Conservation (phyloP, 2,797 vertebrate species). For the Myiotriccus ornatus region DNA sequence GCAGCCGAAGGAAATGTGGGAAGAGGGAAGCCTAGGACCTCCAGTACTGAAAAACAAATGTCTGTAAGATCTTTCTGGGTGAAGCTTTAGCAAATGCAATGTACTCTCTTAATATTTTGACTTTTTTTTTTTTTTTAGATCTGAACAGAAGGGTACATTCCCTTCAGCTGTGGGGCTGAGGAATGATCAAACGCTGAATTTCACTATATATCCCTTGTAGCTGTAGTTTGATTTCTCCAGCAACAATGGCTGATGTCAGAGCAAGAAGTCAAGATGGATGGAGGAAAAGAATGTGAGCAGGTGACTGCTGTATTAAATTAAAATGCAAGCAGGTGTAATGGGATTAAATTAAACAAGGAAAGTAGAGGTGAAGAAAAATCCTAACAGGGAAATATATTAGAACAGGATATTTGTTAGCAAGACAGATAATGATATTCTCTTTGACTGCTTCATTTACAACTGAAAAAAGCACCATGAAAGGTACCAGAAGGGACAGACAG, state of each 20-base stretch:
- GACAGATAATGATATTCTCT: not conserved
- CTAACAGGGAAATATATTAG: not conserved
- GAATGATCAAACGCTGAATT: not conserved
- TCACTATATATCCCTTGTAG: not conserved
- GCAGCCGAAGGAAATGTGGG: not conserved
- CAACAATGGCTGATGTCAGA: not conserved
- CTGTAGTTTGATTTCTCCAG: not conserved
- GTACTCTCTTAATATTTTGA: not conserved
- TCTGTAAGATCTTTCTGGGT: not conserved
- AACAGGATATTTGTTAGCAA: not conserved
- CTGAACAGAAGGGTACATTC: not conserved
- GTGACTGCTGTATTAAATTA: not conserved
- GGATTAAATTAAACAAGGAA: not conserved
- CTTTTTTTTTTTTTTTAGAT: not conserved
- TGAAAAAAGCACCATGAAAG: not conserved
- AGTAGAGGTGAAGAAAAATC: not conserved
- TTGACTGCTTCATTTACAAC: not conserved
- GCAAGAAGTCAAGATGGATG: not conserved
- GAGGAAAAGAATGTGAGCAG: not conserved
- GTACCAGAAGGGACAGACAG: not conserved
- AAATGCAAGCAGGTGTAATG: not conserved
- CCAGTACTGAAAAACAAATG: not conserved
- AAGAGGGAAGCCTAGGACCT: not conserved
- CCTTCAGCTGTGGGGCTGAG: not conserved
- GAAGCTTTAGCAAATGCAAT: not conserved